Percentiles rank a stretch among this genome's conserved stretches.
Conservation (phyloP, 1,140 invertebrate genomes). For the Drosophila sproati region DNA sequence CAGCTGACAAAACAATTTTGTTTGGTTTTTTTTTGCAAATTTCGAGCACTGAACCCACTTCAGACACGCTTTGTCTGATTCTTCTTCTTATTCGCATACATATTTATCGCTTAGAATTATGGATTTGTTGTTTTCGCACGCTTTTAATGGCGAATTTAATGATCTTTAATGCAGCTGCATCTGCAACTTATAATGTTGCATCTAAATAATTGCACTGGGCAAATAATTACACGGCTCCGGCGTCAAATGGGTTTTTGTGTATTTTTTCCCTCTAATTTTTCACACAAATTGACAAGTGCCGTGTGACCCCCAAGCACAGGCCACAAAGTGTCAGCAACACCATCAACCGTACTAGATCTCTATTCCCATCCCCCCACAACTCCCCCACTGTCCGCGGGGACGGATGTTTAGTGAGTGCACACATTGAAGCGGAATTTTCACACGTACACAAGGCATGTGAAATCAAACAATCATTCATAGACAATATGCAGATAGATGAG, state of each 20-base stretch:
- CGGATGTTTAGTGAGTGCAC: slow-evolving; percentile 44
- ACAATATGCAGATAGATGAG: background rate
- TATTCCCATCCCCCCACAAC: background rate
- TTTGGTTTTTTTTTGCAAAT: background rate
- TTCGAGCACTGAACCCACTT: slow-evolving; percentile 9
- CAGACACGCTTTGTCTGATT: background rate
- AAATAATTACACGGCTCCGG: slow-evolving; percentile 49
- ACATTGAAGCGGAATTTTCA: slow-evolving; percentile 61
- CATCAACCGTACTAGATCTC: slow-evolving; percentile 20
- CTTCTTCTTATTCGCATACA: background rate
- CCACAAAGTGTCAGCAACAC: slow-evolving; percentile 3
- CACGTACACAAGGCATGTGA: slow-evolving; percentile 55
- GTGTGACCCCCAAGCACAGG: slow-evolving; percentile 26
- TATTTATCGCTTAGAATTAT: background rate
- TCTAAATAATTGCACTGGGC: slow-evolving; percentile 60
- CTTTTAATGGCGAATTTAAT: slow-evolving; percentile 58
- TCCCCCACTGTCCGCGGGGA: background rate
- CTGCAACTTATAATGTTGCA: slow-evolving; percentile 43
- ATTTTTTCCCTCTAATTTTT: slow-evolving; percentile 21
- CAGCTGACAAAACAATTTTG: background rate
- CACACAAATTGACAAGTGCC: slow-evolving; percentile 30
- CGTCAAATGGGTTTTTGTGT: slow-evolving; percentile 45
- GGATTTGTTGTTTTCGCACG: slow-evolving; percentile 29
- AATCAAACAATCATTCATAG: slow-evolving; percentile 40
- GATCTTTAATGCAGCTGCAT: slow-evolving; percentile 48